Evolutionary conservation across 2,113 vertebrate genomes (phyloP), one percentile per base, ranked within the genome.

Genomic region (Xiphophorus hellerii): DNA sequence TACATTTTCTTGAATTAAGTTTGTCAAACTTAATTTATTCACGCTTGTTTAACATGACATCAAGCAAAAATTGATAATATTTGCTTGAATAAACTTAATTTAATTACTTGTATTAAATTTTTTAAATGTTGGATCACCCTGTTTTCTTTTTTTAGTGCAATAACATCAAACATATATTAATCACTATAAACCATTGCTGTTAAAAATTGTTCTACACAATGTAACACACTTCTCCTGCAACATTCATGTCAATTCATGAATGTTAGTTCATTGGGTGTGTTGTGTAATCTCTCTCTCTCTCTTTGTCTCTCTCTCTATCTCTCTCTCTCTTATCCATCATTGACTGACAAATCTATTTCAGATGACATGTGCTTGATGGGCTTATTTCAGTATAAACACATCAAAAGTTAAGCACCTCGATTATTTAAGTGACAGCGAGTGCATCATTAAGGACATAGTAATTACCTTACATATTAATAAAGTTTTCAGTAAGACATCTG

Each of bases 401-500:
- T 90, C 84, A 92, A 81, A 92, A 86, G 87, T 92, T 87, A 77
- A 90, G 79, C 84, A 75, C 82, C 78, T 91, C 90, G 90, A 90
- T 94, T 92, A 94, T 93, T 91, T 90, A 90, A 93, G 87, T 76
- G 74, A 92, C 80, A 85, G 84, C 54, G 71, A 93, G 90, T 86
- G 90, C 85, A 81, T 91, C 83, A 73, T 92, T 91, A 91, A 88
- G 80, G 75, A 90, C 88, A 80, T 73, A 83, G 80, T 91, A 92
- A 92, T 93, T 92, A 92, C 87, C 74, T 71, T 89, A 82, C 65
- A 68, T 88, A 87, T 84, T 91, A 92, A 93, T 93, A 84, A 93
- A 92, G 87, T 90, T 92, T 93, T 94, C 90, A 93, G 91, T 90
- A 89, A 91, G 92, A 90, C 90, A 88, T 90, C 91, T 92, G 84